Evolutionary conservation across 2,888 invertebrate genomes (phyloP).

Genomic region (Ariolimax columbianus): DNA sequence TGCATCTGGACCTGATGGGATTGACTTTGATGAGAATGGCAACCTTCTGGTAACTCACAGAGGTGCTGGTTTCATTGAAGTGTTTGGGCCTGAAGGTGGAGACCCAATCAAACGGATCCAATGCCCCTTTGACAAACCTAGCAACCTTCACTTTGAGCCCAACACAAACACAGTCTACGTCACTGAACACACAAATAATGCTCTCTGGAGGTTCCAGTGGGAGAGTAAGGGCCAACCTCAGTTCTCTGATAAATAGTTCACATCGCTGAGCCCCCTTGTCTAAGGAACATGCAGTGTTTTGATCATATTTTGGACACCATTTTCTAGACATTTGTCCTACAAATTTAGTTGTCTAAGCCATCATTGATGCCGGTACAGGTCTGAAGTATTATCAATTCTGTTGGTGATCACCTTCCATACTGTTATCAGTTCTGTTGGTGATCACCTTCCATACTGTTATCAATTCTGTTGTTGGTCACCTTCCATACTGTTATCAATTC

Average conservation of each 20-base stretch:
- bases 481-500: no score
- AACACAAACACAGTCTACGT: conserved; percentile 68
- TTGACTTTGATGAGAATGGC: conserved; percentile 75
- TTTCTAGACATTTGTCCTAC: no score
- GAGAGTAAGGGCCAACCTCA: conserved; percentile 68
- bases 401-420: no score
- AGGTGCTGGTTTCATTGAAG: conserved; percentile 72
- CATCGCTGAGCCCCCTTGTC: neutral
- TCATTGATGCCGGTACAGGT: no score
- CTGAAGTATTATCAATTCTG: no score
- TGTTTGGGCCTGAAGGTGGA: conserved; percentile 70
- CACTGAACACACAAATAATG: conserved; percentile 73
- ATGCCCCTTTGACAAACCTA: conserved; percentile 70
- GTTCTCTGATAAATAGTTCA: conserved; percentile 65
- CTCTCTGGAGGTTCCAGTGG: conserved; percentile 75
- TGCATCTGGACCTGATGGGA: conserved; percentile 75
- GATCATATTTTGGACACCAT: no score
- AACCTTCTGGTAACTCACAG: conserved; percentile 75
- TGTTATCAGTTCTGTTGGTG: no score
- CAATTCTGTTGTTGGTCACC: no score
- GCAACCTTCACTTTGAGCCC: conserved; percentile 74
- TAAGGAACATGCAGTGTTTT: no score
- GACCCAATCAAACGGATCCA: conserved; percentile 67
- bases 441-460: no score
- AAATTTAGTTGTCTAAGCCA: no score